Conservation (phyloP, 2,888 invertebrate genomes). For the Tuberolachnus salignus region DNA sequence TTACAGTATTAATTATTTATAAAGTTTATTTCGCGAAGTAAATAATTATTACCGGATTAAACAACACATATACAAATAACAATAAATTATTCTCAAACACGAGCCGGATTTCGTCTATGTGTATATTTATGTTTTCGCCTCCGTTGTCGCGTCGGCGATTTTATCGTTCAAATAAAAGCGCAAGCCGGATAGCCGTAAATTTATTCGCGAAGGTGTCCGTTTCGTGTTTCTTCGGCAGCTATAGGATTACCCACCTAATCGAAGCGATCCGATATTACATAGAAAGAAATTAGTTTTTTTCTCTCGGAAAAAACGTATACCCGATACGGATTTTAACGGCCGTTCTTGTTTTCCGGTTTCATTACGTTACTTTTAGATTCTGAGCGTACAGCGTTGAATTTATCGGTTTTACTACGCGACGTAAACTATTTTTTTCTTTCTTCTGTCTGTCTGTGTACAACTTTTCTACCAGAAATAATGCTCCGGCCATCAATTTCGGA, state of each 20-base stretch:
- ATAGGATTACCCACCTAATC: background rate
- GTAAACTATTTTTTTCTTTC: too few species aligned
- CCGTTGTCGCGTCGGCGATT: background rate
- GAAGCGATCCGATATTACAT: too few species aligned
- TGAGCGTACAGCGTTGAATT: too few species aligned
- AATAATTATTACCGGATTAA: constrained; percentile 1
- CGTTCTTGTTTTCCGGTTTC: background rate
- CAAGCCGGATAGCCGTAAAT: background rate
- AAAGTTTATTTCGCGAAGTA: background rate
- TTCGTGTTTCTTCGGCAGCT: background rate
- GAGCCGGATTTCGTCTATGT: background rate
- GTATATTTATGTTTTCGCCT: background rate
- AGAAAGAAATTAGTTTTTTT: constrained; percentile 24
- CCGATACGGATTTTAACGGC: constrained; percentile 5
- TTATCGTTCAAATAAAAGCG: constrained; percentile 16
- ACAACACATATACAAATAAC: background rate
- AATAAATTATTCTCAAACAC: constrained; percentile 26
- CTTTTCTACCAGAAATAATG: too few species aligned
- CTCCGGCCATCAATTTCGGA: too few species aligned
- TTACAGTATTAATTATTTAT: too few species aligned
- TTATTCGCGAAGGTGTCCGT: constrained; percentile 29
- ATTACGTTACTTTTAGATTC: background rate
- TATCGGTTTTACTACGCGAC: too few species aligned
- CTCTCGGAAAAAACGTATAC: background rate
- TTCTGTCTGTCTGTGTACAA: too few species aligned